Conservation (phyloP, 1,140 invertebrate species). For the Meloidogyne exigua region DNA sequence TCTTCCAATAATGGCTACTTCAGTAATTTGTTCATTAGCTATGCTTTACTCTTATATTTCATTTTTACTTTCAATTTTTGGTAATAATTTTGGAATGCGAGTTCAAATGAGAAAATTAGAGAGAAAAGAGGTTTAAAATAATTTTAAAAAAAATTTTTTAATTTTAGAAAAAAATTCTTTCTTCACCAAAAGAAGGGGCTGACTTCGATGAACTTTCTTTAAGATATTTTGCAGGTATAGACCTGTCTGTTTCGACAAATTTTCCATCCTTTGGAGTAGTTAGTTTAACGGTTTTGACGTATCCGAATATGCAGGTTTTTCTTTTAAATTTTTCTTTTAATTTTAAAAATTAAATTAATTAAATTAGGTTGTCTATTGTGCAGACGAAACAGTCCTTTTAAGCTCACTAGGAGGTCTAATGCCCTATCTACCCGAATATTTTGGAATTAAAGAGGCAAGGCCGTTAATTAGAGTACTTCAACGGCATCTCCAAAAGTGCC, state of each 20-base stretch:
- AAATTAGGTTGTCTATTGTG: slow-evolving; percentile 28
- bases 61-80: slow-evolving; percentile 32
- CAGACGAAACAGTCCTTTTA: slow-evolving; percentile 37
- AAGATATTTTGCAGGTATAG: slow-evolving; percentile 35
- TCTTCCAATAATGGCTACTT: slow-evolving; percentile 43
- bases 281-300: slow-evolving; percentile 31
- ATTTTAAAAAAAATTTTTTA: neutral
- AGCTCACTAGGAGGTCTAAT: neutral
- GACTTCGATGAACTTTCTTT: slow-evolving; percentile 16
- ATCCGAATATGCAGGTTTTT: slow-evolving; percentile 30
- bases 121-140: slow-evolving; percentile 25
- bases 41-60: slow-evolving; percentile 28
- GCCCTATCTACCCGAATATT: slow-evolving; percentile 41
- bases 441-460: slow-evolving; percentile 39
- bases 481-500: slow-evolving; percentile 12
- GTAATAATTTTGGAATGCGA: slow-evolving; percentile 12
- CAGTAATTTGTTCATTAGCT: slow-evolving; percentile 34
- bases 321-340: neutral
- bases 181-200: neutral
- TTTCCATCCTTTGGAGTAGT: slow-evolving; percentile 32
- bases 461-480: slow-evolving; percentile 28
- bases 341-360: neutral
- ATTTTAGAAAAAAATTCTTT: slow-evolving; percentile 21
- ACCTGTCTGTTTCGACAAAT: slow-evolving; percentile 30
- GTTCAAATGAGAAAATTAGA: slow-evolving; percentile 26